Conservation (phyloP, 2,113 vertebrate species). For the Hemiscyllium ocellatum region DNA sequence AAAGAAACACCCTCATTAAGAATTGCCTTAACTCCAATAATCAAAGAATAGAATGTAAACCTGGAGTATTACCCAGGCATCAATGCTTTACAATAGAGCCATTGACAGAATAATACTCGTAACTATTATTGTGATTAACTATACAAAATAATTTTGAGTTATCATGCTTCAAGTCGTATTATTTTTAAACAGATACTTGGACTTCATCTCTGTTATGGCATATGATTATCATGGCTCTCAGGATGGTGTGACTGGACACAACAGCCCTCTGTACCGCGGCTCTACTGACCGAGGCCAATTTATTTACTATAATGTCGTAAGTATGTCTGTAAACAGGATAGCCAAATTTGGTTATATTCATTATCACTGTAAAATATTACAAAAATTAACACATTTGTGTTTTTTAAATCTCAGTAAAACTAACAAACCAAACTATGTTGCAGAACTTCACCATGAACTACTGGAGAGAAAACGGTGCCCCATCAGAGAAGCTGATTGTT, state of each 20-base stretch:
- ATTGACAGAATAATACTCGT: neutral
- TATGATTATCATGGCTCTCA: slow-evolving; percentile 73
- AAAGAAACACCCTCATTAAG: too few relatives aligned
- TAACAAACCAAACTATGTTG: neutral
- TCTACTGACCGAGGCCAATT: slow-evolving; percentile 48
- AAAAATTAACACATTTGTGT: neutral
- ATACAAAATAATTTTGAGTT: neutral
- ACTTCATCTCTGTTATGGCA: slow-evolving; percentile 73
- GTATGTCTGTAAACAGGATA: slow-evolving; percentile 36
- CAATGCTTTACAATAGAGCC: neutral
- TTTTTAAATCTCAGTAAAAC: neutral
- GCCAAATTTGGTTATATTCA: too few relatives aligned
- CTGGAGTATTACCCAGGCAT: neutral
- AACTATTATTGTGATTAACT: neutral
- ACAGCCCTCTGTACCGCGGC: slow-evolving; percentile 66
- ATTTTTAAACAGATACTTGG: slow-evolving; percentile 52
- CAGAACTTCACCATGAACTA: slow-evolving; percentile 41
- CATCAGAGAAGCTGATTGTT: slow-evolving; percentile 42
- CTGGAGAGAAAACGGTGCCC: slow-evolving; percentile 42
- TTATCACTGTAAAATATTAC: too few relatives aligned
- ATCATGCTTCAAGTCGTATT: neutral
- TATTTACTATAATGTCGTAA: slow-evolving; percentile 58
- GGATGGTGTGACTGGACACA: slow-evolving; percentile 64
- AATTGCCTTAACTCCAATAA: too few relatives aligned
- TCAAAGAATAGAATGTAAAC: too few relatives aligned